Percentiles rank a stretch among this genome's conserved stretches.
Conservation (phyloP, 2,797 vertebrate species). For the Orientallactaga sibirica region DNA sequence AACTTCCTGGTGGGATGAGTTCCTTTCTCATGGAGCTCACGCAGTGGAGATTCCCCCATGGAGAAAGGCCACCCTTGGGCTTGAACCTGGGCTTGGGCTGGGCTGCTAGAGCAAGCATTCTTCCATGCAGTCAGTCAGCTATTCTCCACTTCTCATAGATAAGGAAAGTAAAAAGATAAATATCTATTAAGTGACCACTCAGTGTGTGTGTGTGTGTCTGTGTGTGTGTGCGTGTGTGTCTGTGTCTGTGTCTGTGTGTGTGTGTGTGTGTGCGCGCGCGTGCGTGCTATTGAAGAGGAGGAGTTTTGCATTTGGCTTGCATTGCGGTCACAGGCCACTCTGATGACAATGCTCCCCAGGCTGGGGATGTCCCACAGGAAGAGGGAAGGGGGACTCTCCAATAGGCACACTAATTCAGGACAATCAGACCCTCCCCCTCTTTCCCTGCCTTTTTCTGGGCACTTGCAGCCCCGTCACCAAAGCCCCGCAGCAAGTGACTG, state of each 20-base stretch:
- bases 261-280: background rate
- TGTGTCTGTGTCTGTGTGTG: background rate
- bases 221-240: background rate
- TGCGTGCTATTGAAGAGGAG: background rate
- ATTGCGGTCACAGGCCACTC: background rate
- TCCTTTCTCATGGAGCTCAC: background rate
- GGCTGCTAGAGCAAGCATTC: background rate
- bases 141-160: background rate
- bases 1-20: background rate
- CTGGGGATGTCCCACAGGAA: background rate
- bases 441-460: background rate
- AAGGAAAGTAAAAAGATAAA: background rate
- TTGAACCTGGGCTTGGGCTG: no score
- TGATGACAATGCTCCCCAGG: background rate
- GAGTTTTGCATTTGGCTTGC: background rate
- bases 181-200: background rate
- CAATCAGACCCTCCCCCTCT: background rate
- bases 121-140: background rate
- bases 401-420: rapidly evolving
- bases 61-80: background rate
- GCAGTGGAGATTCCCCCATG: background rate
- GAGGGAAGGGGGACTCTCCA: background rate
- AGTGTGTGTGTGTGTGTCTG: no score
- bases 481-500: background rate
- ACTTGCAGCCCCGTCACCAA: no score